Evolutionary conservation across 2,888 invertebrate genomes (phyloP).

Genomic region (Platerodrilus igneus): DNA sequence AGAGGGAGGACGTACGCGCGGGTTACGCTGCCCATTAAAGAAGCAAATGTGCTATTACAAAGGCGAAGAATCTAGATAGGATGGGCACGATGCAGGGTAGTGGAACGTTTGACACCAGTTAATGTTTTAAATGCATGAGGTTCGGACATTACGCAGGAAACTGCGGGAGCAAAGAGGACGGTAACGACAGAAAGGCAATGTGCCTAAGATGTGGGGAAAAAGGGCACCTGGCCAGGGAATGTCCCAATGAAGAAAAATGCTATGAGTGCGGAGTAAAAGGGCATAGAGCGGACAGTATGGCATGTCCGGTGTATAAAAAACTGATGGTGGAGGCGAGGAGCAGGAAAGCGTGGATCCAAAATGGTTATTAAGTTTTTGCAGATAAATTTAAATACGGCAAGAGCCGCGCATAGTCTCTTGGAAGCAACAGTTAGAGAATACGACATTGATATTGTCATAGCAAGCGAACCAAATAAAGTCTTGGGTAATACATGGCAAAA

Average conservation of each 20-base stretch:
- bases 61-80: too few relatives aligned
- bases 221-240: not conserved
- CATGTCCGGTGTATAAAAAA: not conserved
- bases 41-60: too few relatives aligned
- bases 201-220: slow-evolving; percentile 3
- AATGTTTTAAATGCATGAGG: too few relatives aligned
- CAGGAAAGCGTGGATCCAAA: not conserved
- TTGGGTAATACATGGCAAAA: too few relatives aligned
- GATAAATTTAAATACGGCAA: not conserved
- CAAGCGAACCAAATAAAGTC: not conserved
- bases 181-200: not conserved
- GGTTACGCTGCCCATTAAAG: not conserved
- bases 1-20: too few relatives aligned
- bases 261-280: not conserved
- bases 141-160: too few relatives aligned
- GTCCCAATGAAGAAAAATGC: not conserved
- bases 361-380: not conserved
- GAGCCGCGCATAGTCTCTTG: not conserved
- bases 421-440: not conserved
- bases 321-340: not conserved
- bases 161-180: too few relatives aligned
- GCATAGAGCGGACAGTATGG: not conserved
- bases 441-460: not conserved
- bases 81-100: too few relatives aligned
- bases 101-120: too few relatives aligned